phyloP scores from a whole-genome alignment of 2,888 invertebrate genomes.

The Cosmia trapezina region DNA sequence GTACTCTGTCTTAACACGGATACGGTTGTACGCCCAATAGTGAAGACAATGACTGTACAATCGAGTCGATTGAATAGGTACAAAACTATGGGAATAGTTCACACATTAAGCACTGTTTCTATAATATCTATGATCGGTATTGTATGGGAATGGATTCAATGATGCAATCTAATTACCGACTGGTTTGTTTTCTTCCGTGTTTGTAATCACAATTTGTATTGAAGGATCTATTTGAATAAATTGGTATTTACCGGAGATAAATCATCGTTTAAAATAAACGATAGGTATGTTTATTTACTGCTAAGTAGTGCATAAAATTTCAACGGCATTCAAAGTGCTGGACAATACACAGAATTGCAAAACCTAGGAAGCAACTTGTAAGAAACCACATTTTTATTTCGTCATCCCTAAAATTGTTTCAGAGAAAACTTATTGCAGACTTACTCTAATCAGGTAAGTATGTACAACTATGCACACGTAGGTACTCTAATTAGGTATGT shows the following conservation, averaged over 20 bases:
- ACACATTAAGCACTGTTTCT: slow-evolving; percentile 59
- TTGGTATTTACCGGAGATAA: slow-evolving; percentile 24
- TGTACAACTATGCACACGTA: neutral
- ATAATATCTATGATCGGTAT: slow-evolving; percentile 65
- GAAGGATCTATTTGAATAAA: slow-evolving; percentile 42
- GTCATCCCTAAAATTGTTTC: neutral
- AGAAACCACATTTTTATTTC: slow-evolving; percentile 5
- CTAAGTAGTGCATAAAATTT: slow-evolving; percentile 12
- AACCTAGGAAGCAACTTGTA: slow-evolving; percentile 8
- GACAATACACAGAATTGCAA: slow-evolving; percentile 5
- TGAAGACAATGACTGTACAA: slow-evolving; percentile 53
- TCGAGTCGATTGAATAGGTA: slow-evolving; percentile 46
- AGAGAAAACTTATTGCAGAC: neutral
- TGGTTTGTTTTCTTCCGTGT: slow-evolving; percentile 60
- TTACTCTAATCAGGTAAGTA: neutral
- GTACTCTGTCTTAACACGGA: slow-evolving; percentile 34
- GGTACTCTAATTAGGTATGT: neutral
- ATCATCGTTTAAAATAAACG: slow-evolving; percentile 40
- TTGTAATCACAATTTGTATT: slow-evolving; percentile 39
- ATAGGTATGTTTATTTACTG: slow-evolving; percentile 12
- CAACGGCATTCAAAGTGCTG: neutral
- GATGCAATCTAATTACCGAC: slow-evolving; percentile 61
- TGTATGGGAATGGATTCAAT: slow-evolving; percentile 63
- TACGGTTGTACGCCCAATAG: slow-evolving; percentile 42
- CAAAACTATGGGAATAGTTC: slow-evolving; percentile 66